Conservation (phyloP, 2,113 vertebrate species). For the Actenoides hombroni region DNA sequence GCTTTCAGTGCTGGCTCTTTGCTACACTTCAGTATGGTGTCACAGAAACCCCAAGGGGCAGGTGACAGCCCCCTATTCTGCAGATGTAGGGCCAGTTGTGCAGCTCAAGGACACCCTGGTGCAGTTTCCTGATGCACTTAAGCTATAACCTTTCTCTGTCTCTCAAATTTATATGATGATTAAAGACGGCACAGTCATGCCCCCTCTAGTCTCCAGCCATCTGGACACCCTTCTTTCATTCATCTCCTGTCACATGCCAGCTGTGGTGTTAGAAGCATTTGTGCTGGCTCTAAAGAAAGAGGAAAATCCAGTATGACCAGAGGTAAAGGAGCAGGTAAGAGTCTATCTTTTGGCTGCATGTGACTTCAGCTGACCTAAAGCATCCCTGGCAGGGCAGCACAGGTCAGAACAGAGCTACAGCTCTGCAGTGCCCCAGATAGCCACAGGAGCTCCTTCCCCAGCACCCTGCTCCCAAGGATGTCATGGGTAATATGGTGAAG, state of each 20-base stretch:
- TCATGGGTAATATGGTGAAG: background rate
- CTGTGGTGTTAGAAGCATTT: background rate
- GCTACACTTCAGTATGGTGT: background rate
- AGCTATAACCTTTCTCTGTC: background rate
- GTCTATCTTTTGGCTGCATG: background rate
- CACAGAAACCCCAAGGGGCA: background rate
- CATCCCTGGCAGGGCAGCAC: background rate
- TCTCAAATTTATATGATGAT: background rate
- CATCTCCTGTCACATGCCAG: background rate
- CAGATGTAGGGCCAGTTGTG: background rate
- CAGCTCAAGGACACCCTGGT: background rate
- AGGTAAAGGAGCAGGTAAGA: background rate
- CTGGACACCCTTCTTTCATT: background rate
- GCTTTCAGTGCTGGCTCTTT: background rate
- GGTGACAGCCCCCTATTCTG: background rate
- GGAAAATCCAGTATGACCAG: background rate
- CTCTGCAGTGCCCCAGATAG: background rate
- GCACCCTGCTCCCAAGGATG: fast-evolving
- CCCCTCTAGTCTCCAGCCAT: background rate
- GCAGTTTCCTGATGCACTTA: background rate
- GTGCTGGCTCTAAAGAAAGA: background rate
- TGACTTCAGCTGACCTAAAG: background rate
- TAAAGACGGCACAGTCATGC: background rate
- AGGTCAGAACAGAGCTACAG: background rate
- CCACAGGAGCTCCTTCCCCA: background rate